Conservation (phyloP, 2,888 invertebrate genomes). For the Scaptomyza reducta region DNA sequence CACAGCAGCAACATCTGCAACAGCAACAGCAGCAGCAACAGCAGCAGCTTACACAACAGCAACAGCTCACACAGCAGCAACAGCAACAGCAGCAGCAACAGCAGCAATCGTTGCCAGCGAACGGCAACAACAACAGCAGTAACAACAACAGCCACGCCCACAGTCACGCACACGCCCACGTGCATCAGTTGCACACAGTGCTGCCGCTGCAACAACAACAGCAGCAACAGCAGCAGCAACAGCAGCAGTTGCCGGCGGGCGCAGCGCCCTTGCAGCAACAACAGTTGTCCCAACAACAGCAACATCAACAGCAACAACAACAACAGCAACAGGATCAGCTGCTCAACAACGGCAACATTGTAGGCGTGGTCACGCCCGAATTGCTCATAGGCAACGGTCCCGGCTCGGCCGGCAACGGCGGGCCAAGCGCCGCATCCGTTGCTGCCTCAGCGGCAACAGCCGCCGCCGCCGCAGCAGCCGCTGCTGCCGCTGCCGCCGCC, state of each 20-base stretch:
- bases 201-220: slow-evolving; percentile 45
- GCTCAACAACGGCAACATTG: slow-evolving; percentile 55
- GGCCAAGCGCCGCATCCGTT: slow-evolving; percentile 61
- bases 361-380: slow-evolving; percentile 64
- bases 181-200: too few species aligned
- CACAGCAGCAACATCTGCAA: slow-evolving; percentile 36
- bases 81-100: slow-evolving; percentile 20
- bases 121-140: slow-evolving; percentile 55
- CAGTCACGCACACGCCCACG: too few species aligned
- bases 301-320: slow-evolving; percentile 50
- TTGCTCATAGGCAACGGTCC: slow-evolving; percentile 82
- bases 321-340: slow-evolving; percentile 64
- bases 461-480: slow-evolving; percentile 47
- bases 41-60: slow-evolving; percentile 26
- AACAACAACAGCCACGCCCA: slow-evolving; percentile 22
- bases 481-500: slow-evolving; percentile 54
- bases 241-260: slow-evolving; percentile 50
- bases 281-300: slow-evolving; percentile 46
- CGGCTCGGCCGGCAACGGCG: slow-evolving; percentile 61
- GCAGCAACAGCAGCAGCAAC: slow-evolving; percentile 53
- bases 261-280: slow-evolving; percentile 46
- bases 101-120: slow-evolving; percentile 32
- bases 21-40: slow-evolving; percentile 50
- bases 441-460: slow-evolving; percentile 50
- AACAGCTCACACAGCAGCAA: slow-evolving; percentile 19